These are phyloP conservation scores for Halichoeres trimaculatus DNA, from an alignment of 2,113 vertebrate species.

Conservation along the genomic window DNA sequence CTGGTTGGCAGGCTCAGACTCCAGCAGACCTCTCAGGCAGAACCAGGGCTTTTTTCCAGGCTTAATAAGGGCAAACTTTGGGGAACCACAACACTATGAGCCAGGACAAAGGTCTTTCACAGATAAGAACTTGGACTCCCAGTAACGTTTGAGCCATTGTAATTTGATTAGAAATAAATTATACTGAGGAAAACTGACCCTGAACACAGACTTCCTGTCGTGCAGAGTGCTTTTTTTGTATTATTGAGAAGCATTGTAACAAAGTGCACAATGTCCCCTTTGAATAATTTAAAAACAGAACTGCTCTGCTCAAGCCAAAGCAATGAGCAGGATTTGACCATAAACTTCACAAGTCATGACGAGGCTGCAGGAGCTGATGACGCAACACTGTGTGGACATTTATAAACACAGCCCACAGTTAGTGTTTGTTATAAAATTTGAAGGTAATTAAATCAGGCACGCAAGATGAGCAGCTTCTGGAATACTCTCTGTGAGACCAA, in stretches of 20 bases:
- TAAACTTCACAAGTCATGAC: too few relatives aligned
- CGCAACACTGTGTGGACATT: background rate
- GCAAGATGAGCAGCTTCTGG: too few relatives aligned
- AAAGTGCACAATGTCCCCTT: constrained; percentile 41
- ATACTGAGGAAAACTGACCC: constrained; percentile 10
- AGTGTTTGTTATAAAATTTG: too few relatives aligned
- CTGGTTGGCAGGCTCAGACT: constrained; percentile 26
- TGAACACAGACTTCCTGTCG: constrained; percentile 45
- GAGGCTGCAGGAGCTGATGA: background rate
- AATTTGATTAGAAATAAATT: constrained; percentile 20
- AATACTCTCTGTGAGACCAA: too few relatives aligned
- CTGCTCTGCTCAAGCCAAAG: background rate
- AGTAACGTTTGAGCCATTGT: constrained; percentile 20
- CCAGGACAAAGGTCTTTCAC: constrained; percentile 31
- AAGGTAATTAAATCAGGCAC: too few relatives aligned
- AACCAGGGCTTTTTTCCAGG: constrained; percentile 36
- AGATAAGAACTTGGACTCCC: constrained; percentile 45
- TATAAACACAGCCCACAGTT: too few relatives aligned
- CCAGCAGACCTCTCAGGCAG: constrained; percentile 30
- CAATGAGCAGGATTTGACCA: background rate
- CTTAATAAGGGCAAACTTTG: constrained; percentile 51
- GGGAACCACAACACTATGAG: constrained; percentile 25
- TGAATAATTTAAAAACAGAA: constrained; percentile 16
- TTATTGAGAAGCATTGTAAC: constrained; percentile 5
- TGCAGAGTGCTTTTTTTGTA: constrained; percentile 24